Evolutionary conservation across 1,140 invertebrate genomes (phyloP), one percentile per base, ranked within the genome.

Genomic region (Tachypleus tridentatus): DNA sequence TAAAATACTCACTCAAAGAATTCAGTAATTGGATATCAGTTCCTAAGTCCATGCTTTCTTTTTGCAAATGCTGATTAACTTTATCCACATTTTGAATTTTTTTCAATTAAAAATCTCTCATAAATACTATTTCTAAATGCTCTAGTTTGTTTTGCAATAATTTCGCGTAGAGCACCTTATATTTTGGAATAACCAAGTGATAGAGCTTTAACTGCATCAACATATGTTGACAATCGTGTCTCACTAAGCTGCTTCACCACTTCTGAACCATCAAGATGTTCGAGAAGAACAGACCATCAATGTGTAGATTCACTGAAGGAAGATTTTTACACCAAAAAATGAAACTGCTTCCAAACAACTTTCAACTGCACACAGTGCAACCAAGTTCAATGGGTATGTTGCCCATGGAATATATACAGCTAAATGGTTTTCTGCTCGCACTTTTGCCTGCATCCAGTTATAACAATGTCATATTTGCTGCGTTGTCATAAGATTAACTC

Each of bases 361-460:
- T 62, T 69, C 67, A 53, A 64, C 71, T 8, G 70, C 70, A 8
- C n/a, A 8, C 51, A 29, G 60, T 29, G 67, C 73, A 29, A 75
- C 71, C 64, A 74, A 72, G 68, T 76, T 77, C 5, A 75, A 62
- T 2, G 73, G 72, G 70, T 75, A 70, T 10, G 66, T 70, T 7
- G 70, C 56, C 66, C 72, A 75, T 52, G 74, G 72, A 51, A 72
- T 73, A 64, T 75, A 71, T 51, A 77, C 72, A 57, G 60, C 74
- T 60, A 67, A 65, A 7, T 54, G 6, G n/a, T 54, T 54, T n/a
- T 54, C 6, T 54, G 53, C 53, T n/a, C 53, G 6, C 6, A 54
- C n/a, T 6, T n/a, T 6, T n/a, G 53, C 53, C n/a, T 54, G 53
- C n/a, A 54, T 7, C n/a, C n/a, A 6, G n/a, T 54, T 54, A 54